Base-by-base conservation (phyloP, 2,113 vertebrate genomes). In the Procavia capensis region DNA sequence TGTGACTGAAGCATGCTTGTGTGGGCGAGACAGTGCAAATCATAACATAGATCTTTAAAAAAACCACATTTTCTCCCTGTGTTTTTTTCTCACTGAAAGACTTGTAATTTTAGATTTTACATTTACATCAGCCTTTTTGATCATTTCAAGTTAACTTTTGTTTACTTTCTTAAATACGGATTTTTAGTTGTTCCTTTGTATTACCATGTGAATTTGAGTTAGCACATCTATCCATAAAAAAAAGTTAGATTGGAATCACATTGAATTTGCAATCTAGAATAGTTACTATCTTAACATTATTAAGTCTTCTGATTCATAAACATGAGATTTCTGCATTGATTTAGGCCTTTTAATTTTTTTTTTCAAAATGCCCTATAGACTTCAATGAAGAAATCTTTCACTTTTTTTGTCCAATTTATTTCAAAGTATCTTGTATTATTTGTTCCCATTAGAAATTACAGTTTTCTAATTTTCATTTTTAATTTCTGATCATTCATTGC, bases 101-200 rank as follows among this genome's bases (percentile, higher is more conserved):
- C 17, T 54, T 89, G 63, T 68, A 79, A 64, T 68, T 80, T 92
- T 86, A 80, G 34, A 64, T 87, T 91, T 68, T 85, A 47, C 16
- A 78, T 54, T 84, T 93, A 78, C 24, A 24, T 31, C 50, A 78
- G 63, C 4, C 31, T n/a, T 91, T 11, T 54, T 54, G 50, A 54
- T 54, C 13, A 36, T 81, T 91, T 95, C 59, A 20, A 72, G 70
- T 70, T 79, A 41, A 72, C 24, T 90, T 96, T 83, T 92, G 4
- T 89, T 94, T 10, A 25, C 87, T 59, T 86, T 76, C 47, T 43
- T 68, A 17, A 27, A 6, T 29, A 10, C 34, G 36, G 14, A 29
- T 94, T 57, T 39, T 34, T 36, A 64, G 0, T 92, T 64, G 50
- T 54, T 54, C 41, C 54, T 94, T 90, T 72, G 24, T 6, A 57